These are phyloP conservation scores for Dicrostonyx torquatus DNA, from an alignment of 2,797 vertebrate genomes.

Conservation along the genomic window DNA sequence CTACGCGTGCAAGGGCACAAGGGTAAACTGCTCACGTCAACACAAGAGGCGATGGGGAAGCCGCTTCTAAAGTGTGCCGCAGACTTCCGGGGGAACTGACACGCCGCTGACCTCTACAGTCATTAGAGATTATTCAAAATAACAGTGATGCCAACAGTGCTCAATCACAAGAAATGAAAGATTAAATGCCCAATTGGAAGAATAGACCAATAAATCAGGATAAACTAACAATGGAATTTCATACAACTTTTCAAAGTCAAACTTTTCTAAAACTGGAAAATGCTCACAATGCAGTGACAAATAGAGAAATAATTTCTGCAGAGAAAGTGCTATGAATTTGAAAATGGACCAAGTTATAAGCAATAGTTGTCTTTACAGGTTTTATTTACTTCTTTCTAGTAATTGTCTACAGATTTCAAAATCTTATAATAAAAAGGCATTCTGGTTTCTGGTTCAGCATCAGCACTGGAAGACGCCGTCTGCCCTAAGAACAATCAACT, in stretches of 20 bases:
- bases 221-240: background rate
- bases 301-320: background rate
- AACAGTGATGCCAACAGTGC: background rate
- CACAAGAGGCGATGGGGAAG: background rate
- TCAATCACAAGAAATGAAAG: background rate
- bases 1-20: background rate
- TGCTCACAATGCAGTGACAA: background rate
- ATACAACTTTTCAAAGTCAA: background rate
- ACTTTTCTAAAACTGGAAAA: background rate
- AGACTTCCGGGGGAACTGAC: background rate
- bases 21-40: background rate
- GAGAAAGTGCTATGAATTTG: background rate
- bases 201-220: background rate
- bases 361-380: background rate
- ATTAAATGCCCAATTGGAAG: background rate
- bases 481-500: background rate
- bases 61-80: background rate
- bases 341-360: background rate
- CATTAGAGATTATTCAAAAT: slow-evolving; percentile 21
- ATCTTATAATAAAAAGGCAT: background rate
- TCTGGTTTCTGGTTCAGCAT: background rate
- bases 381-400: slow-evolving; percentile 1
- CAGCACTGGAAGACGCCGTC: background rate
- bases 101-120: background rate
- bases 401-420: slow-evolving; percentile 1